Evolutionary conservation across 2,113 vertebrate species (phyloP).

Genomic region (Phoxinus phoxinus): DNA sequence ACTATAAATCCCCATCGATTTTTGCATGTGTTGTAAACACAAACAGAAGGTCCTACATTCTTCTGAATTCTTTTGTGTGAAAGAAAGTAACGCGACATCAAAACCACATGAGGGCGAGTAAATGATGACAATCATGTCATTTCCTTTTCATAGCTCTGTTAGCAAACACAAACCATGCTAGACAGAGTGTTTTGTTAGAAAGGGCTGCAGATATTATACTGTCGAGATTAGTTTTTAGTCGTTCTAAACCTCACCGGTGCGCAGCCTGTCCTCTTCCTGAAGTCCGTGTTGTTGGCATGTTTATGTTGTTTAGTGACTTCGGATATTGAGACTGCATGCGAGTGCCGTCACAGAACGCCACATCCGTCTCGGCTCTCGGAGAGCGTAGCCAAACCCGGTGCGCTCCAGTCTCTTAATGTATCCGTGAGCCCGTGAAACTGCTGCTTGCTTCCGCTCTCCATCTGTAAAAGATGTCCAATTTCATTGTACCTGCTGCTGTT

Average conservation of each 20-base stretch:
- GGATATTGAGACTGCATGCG: neutral
- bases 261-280: neutral
- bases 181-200: constrained; percentile 5
- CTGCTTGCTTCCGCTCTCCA: neutral
- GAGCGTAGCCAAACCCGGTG: neutral
- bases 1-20: neutral
- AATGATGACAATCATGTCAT: neutral
- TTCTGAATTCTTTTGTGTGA: neutral
- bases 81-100: neutral
- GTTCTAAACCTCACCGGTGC: neutral
- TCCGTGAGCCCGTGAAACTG: constrained; percentile 5
- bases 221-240: neutral
- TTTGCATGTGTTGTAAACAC: neutral
- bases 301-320: neutral
- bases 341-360: constrained; percentile 14
- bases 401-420: constrained; percentile 2
- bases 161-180: neutral
- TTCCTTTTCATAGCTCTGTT: neutral
- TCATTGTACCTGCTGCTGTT: constrained; percentile 32
- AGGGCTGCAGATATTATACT: neutral
- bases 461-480: constrained; percentile 48
- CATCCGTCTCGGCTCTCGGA: constrained; percentile 27
- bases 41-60: neutral
- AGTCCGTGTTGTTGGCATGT: constrained; percentile 24
- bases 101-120: neutral